phyloP scores from a whole-genome alignment of 2,888 invertebrate genomes.

The Salpingus planirostris region DNA sequence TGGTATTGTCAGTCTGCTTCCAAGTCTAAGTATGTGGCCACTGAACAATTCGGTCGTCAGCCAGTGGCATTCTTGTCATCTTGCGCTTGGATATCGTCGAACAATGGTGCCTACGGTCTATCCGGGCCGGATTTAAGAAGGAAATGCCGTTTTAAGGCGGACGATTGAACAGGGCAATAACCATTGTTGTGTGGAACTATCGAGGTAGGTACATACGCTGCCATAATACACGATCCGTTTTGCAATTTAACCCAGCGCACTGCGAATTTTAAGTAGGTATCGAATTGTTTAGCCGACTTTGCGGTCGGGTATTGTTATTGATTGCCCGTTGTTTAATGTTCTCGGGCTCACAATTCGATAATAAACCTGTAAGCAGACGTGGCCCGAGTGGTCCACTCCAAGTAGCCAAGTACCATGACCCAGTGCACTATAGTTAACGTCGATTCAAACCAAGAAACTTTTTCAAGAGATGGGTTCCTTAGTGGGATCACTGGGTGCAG shows the following conservation, averaged over 20 bases:
- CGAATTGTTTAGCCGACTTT: conserved; percentile 27
- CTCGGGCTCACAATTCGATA: conserved; percentile 15
- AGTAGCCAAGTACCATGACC: not conserved
- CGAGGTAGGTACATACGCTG: conserved; percentile 22
- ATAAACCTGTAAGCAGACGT: conserved; percentile 11
- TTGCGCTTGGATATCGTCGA: not conserved
- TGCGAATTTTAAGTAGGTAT: conserved; percentile 30
- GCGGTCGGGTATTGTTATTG: conserved; percentile 25
- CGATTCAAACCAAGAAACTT: too few species aligned
- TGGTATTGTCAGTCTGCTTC: not conserved
- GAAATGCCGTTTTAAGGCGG: conserved; percentile 31
- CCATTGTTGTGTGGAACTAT: conserved; percentile 30
- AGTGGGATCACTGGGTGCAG: not conserved
- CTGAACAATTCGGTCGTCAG: too few species aligned
- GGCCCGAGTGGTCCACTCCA: conserved; percentile 2
- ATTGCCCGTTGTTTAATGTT: conserved; percentile 17
- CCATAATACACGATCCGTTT: conserved; percentile 27
- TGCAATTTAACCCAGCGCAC: conserved; percentile 28
- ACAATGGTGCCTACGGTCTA: conserved; percentile 14
- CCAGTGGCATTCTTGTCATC: too few species aligned
- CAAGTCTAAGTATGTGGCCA: too few species aligned
- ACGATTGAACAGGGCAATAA: conserved; percentile 33
- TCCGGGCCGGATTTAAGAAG: conserved; percentile 32
- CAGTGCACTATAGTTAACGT: too few species aligned
- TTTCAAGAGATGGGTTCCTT: conserved; percentile 1